Conservation (phyloP, 2,888 invertebrate species). For the Augochlorella aurata region DNA sequence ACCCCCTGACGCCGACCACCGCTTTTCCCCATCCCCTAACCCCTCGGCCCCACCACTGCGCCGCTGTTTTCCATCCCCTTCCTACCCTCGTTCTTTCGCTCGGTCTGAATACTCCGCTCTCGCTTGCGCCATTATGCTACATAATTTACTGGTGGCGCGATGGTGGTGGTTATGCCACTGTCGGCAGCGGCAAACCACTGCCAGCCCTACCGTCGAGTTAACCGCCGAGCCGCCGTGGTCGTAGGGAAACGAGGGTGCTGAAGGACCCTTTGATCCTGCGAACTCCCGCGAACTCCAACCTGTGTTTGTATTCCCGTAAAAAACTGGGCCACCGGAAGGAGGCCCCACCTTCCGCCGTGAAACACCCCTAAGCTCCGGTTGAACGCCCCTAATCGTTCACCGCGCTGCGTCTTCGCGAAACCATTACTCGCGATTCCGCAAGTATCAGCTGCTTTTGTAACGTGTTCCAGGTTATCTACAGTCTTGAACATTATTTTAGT, state of each 20-base stretch:
- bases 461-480: no score
- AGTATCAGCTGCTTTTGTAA: neutral
- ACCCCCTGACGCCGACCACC: constrained; percentile 34
- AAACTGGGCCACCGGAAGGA: constrained; percentile 67
- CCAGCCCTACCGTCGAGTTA: constrained; percentile 64
- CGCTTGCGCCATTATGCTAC: constrained; percentile 72
- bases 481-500: no score
- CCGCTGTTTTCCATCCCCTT: constrained; percentile 11
- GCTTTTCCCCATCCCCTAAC: neutral
- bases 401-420: constrained; percentile 22
- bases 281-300: constrained; percentile 50
- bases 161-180: constrained; percentile 60
- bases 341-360: constrained; percentile 29
- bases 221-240: constrained; percentile 61
- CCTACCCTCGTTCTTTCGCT: constrained; percentile 33
- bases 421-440: neutral
- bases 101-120: constrained; percentile 13
- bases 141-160: constrained; percentile 75
- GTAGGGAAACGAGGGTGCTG: constrained; percentile 58
- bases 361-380: constrained; percentile 39
- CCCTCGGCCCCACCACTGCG: neutral
- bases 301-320: constrained; percentile 68
- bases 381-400: constrained; percentile 44
- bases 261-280: constrained; percentile 69
- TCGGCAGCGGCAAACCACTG: constrained; percentile 63